Percentiles rank a stretch among this genome's conserved stretches.
These are phyloP conservation scores for Paguma larvata DNA, from an alignment of 2,797 vertebrate species.

Conservation along the genomic window DNA sequence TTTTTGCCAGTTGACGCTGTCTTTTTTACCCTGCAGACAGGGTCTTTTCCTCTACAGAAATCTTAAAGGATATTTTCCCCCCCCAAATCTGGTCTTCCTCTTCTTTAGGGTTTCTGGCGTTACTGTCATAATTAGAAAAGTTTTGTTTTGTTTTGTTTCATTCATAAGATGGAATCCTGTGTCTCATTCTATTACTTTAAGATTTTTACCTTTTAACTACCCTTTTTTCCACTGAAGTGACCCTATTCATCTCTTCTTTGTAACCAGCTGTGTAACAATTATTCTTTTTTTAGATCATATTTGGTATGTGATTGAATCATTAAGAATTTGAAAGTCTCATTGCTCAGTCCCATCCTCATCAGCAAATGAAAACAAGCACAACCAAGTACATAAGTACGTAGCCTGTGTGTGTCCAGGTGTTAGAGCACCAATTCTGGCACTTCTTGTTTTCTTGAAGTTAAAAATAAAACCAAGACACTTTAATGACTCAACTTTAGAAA, in stretches of 20 bases:
- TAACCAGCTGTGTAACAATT: background rate
- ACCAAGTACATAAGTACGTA: background rate
- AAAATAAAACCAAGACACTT: background rate
- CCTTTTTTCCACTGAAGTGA: background rate
- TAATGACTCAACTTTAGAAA: background rate
- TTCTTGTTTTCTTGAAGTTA: background rate
- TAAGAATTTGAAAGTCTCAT: background rate
- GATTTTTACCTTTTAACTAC: background rate
- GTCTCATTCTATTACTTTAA: constrained; percentile 17
- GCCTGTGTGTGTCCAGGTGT: background rate
- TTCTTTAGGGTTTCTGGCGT: background rate
- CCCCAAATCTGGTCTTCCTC: background rate
- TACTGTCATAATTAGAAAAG: background rate
- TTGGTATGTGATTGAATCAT: background rate
- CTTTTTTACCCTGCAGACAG: background rate
- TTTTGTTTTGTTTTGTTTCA: background rate
- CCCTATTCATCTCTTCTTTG: background rate
- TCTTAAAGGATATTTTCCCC: background rate
- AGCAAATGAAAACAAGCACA: background rate
- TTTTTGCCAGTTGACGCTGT: background rate
- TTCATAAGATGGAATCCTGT: background rate
- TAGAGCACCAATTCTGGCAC: background rate
- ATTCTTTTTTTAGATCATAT: background rate
- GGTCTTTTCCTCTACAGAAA: background rate
- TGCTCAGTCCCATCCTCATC: background rate